Evolutionary conservation across 2,888 invertebrate genomes (phyloP), one percentile per base, ranked within the genome.

Genomic region (Yponomeuta cagnagella): DNA sequence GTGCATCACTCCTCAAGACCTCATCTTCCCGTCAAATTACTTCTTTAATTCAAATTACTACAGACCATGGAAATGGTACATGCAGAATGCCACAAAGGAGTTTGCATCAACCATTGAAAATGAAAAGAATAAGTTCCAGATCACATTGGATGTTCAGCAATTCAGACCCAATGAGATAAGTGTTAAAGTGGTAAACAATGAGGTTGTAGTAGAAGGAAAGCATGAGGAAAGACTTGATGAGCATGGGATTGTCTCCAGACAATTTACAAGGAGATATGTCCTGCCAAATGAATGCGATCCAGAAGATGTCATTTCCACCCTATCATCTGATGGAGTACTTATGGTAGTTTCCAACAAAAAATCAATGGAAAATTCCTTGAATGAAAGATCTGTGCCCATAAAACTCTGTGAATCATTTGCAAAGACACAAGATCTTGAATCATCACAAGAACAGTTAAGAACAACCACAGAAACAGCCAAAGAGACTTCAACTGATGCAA

Each of bases 121-220:
- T 70, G 77, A 80, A 67, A 80, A 80, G 73, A 88, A 90, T 71
- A 79, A 78, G 70, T 92, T 88, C 73, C 89, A 94, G 87, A 94
- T 95, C 1, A 93, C 93, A 70, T 80, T 95, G 71, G 95, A 95
- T 76, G 94, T 95, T 1, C 94, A 94, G 77, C 94, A 95, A 77
- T 96, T 95, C 79, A 84, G 93, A 6, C 95, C 95, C 0, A 93
- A 93, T 30, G 96, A 96, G 84, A 93, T 96, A 48, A 93, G 93
- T 1, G 95, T 96, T 0, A 95, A 95, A 83, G 93, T 94, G 0
- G 87, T 89, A 10, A 94, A 94, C 72, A 92, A 93, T 73, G 92
- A 91, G 74, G 91, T 95, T 48, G 84, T 95, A 10, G 93, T 95
- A 10, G 94, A 94, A 80, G 93, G 89, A 3, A 91, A 86, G 74